Evolutionary conservation across 2,797 vertebrate species (phyloP), one percentile per base, ranked within the genome.

Genomic region (Lepus oiostolus): DNA sequence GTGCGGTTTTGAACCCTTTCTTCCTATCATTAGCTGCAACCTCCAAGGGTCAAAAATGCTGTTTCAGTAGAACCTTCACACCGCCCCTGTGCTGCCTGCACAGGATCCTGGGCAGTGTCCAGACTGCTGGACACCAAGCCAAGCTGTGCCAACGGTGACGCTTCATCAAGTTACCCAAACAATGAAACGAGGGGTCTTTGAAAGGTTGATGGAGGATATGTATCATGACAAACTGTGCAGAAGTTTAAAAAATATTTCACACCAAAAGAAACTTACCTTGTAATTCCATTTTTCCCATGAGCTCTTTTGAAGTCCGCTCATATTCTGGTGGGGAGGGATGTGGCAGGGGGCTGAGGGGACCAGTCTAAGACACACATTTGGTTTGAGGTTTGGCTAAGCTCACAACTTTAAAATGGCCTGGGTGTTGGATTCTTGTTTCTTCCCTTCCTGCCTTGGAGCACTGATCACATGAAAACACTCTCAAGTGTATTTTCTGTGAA

Each of bases 401-500:
- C 22, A 87, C 26, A 63, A 71, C 58, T 85, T 85, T 19, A 60
- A 95, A 72, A 63, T 81, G 81, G 13, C 32, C 65, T 30, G 7
- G 32, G 35, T 24, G 38, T 35, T 85, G 35, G 77, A 24, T 81
- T 77, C 11, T 82, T 63, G 80, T 71, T 72, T 60, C 58, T 50
- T 85, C 9, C 8, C 11, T 70, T 30, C 30, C 50, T 90, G 21
- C 52, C 50, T 93, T 87, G 42, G 82, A 90, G 0, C 28, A 81
- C 91, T 83, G 72, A 87, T n/a, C 38, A 83, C 60, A 70, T 96
- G 35, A 62, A 96, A 88, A 90, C 84, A 81, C 47, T 80, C 30
- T 22, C 19, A 22, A 70, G 7, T 97, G 95, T 79, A 92, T 93
- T 96, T 97, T 94, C 81, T 62, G 71, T 67, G 38, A 96, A 62